Evolutionary conservation across 1,140 invertebrate species (phyloP).

Genomic region (Heterodera schachtii): DNA sequence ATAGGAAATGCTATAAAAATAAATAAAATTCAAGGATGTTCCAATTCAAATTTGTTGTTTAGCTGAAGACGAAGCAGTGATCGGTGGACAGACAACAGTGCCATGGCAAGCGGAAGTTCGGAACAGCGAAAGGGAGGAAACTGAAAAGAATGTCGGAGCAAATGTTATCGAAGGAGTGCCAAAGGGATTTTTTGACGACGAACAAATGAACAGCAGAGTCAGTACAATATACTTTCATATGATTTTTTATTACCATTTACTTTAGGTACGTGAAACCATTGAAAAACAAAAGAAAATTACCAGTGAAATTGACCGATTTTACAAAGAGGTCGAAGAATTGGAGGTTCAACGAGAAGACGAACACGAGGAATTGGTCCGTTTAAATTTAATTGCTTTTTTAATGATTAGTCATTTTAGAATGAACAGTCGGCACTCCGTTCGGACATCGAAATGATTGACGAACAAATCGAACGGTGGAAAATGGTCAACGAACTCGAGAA

Average conservation of each 20-base stretch:
- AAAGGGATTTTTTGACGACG: slow-evolving; percentile 38
- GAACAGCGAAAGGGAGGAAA: background rate
- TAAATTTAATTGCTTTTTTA: background rate
- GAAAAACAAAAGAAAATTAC: slow-evolving; percentile 40
- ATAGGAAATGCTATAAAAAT: background rate
- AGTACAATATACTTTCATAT: background rate
- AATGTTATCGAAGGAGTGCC: slow-evolving; percentile 41
- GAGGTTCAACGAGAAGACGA: slow-evolving; percentile 46
- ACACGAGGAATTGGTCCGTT: slow-evolving; percentile 30
- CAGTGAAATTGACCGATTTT: slow-evolving; percentile 36
- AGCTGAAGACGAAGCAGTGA: background rate
- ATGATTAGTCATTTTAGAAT: slow-evolving; percentile 14
- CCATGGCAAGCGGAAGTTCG: slow-evolving; percentile 34
- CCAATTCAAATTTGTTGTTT: slow-evolving; percentile 20
- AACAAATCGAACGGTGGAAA: slow-evolving; percentile 42
- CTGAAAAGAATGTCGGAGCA: background rate
- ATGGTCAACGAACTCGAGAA: slow-evolving; percentile 40
- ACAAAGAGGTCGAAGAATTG: slow-evolving; percentile 39
- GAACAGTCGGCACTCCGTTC: slow-evolving; percentile 15
- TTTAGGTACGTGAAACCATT: slow-evolving; percentile 37
- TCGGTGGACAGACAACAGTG: background rate
- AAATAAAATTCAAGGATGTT: slow-evolving; percentile 13
- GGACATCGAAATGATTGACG: slow-evolving; percentile 38
- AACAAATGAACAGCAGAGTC: slow-evolving; percentile 37
- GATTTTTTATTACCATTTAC: slow-evolving; percentile 15